Base-by-base conservation (phyloP, 2,888 invertebrate species). In the Liposcelis brunnea region DNA sequence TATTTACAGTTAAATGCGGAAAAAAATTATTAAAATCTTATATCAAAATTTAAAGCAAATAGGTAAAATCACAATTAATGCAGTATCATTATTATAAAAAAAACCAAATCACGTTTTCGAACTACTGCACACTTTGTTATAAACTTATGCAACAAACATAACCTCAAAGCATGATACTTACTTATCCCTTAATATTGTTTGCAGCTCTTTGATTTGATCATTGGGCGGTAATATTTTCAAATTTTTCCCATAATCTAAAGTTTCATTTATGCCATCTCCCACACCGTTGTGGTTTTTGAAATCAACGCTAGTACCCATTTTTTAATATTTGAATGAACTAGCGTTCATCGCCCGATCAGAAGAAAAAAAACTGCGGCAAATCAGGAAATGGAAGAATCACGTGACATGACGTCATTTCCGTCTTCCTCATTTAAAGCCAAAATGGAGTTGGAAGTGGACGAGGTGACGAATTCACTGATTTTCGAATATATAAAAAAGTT, bases 161-260 rank as follows among this genome's bases (percentile, higher is more conserved):
- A 46, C 12, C 32, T 33, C 21, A 45, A 36, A 34, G 34, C 31
- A 26, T 12, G 26, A 16, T 47, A 58, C 72, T 70, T 67, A 87
- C 87, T 80, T 85, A 66, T 89, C 89, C 26, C 89, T 69, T 43
- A 89, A 70, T 55, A 89, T 89, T 6, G 87, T 87, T 60, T 87
- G 81, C 45, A 89, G 62, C 60, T 89, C 89, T 55, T 78, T 78
- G 38, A 82, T 77, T 63, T 84, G 83, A 59, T 83, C 78, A 56
- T 82, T 83, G 0, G 75, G 69, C 2, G 80, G 77, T 44, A 85
- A 60, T 46, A 83, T 63, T 57, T 76, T 80, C 34, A 85, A 65
- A 56, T 79, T 80, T 44, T 74, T 72, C 1, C 78, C 78, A 53
- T 76, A 80, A 47, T 62, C 61, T 47, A 54, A 55, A 37, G 50